Conservation (phyloP, 2,888 invertebrate species). For the Hyles lineata region DNA sequence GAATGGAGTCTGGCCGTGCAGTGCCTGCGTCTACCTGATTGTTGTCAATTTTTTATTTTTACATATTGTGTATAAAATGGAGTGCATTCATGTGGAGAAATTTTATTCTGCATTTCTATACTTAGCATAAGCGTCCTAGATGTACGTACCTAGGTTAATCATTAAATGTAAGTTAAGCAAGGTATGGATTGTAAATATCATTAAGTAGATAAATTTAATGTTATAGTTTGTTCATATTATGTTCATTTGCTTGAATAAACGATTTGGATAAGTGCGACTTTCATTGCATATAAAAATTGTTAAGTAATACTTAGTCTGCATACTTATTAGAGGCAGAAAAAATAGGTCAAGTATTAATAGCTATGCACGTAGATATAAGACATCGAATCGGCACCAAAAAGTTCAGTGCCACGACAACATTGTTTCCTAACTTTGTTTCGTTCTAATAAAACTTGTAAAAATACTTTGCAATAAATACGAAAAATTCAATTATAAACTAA, state of each 20-base stretch:
- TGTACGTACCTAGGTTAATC: conserved; percentile 73
- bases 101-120: conserved; percentile 73
- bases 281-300: conserved; percentile 42
- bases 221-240: conserved; percentile 85
- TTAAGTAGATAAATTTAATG: conserved; percentile 85
- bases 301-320: conserved; percentile 15
- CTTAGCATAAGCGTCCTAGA: conserved; percentile 73
- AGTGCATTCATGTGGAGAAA: conserved; percentile 48
- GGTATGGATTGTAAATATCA: conserved; percentile 83
- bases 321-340: conserved; percentile 24
- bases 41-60: conserved; percentile 48
- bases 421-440: neutral
- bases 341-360: conserved; percentile 25
- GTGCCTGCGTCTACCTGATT: conserved; percentile 39
- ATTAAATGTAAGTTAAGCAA: conserved; percentile 71
- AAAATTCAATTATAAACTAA: no score
- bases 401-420: conserved; percentile 20
- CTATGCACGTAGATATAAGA: neutral
- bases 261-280: conserved; percentile 79
- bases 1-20: conserved; percentile 42
- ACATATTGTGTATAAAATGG: conserved; percentile 29
- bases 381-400: conserved; percentile 4
- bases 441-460: no score
- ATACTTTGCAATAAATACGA: no score
- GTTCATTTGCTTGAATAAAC: conserved; percentile 85